phyloP scores from a whole-genome alignment of 2,888 invertebrate genomes.

The Conops quadrifasciatus region DNA sequence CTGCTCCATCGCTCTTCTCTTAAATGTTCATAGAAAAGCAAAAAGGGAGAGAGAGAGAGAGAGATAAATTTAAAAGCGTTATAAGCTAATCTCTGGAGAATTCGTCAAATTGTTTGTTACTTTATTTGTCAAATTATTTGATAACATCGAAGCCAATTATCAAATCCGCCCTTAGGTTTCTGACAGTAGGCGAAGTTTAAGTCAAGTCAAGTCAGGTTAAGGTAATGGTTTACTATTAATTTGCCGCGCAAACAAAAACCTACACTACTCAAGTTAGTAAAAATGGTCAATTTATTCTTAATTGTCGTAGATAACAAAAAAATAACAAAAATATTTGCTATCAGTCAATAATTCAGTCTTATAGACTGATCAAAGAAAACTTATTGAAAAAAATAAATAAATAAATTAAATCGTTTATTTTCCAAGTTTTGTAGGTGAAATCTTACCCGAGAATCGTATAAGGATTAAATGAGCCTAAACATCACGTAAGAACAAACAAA shows the following conservation, averaged over 20 bases:
- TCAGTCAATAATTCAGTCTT: not conserved
- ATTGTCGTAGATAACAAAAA: not conserved
- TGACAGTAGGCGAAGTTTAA: not conserved
- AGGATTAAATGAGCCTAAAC: too few species aligned
- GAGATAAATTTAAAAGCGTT: slow-evolving; percentile 1
- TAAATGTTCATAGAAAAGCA: too few species aligned
- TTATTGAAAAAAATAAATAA: too few species aligned
- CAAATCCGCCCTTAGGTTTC: too few species aligned
- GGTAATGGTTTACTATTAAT: not conserved
- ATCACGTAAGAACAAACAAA: too few species aligned
- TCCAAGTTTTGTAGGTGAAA: too few species aligned
- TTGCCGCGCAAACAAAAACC: slow-evolving; percentile 3
- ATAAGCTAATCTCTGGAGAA: slow-evolving; percentile 32
- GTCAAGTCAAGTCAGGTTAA: not conserved
- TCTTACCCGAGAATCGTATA: too few species aligned
- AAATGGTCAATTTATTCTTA: not conserved
- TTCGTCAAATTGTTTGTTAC: not conserved
- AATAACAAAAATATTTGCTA: slow-evolving; percentile 12
- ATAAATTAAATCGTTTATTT: too few species aligned
- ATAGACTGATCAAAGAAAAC: too few species aligned
- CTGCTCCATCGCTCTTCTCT: too few species aligned
- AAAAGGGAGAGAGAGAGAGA: not conserved
- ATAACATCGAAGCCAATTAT: too few species aligned
- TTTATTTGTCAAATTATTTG: slow-evolving; percentile 30
- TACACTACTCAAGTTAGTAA: too few species aligned